Evolutionary conservation across 2,113 vertebrate species (phyloP).

Genomic region (Leucosticte australis): DNA sequence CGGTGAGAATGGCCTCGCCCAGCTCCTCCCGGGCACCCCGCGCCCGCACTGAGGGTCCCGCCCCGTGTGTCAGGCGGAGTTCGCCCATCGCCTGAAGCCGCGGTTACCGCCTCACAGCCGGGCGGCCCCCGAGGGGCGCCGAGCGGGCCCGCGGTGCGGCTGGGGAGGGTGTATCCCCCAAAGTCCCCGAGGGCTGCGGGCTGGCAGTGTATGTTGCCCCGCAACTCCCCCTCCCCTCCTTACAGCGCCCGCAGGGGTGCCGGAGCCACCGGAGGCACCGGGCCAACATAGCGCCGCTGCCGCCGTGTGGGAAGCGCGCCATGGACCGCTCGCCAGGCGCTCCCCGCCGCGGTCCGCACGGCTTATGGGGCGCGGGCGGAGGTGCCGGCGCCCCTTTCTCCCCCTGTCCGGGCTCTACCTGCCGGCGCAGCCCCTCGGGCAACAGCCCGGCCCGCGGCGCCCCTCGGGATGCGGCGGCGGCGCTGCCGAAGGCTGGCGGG

Average conservation of each 20-base stretch:
- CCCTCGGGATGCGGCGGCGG: background rate
- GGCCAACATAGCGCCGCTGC: background rate
- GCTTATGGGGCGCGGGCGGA: background rate
- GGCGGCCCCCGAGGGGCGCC: fast-evolving
- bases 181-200: too few species aligned
- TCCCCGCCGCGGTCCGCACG: background rate
- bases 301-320: background rate
- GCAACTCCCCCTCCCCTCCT: background rate
- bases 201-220: fast-evolving
- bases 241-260: background rate
- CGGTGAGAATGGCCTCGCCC: background rate
- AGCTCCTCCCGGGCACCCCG: background rate
- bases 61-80: background rate
- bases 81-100: background rate
- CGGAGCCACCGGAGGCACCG: background rate
- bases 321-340: background rate
- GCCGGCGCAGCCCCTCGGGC: background rate
- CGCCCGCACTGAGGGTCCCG: background rate
- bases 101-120: fast-evolving
- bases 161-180: fast-evolving
- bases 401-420: background rate
- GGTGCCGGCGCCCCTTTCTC: background rate
- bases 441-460: background rate
- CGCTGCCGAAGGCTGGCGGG: background rate
- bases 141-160: fast-evolving